Percentiles rank a stretch among this genome's conserved stretches.
These are phyloP conservation scores for Melanerpes formicivorus DNA, from an alignment of 2,113 vertebrate species.

Conservation along the genomic window DNA sequence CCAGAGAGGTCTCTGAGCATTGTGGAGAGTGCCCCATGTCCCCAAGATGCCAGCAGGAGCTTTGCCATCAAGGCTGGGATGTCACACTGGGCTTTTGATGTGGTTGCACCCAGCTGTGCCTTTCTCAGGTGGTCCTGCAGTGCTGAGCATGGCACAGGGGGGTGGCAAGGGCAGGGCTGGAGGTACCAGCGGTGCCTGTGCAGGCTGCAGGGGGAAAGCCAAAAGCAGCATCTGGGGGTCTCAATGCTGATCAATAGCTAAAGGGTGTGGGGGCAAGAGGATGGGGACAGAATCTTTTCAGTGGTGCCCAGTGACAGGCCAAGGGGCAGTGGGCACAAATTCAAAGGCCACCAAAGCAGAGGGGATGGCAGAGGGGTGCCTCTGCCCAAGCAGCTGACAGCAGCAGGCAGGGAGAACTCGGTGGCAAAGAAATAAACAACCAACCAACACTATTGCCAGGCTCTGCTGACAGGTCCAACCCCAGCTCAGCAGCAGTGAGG, in stretches of 20 bases:
- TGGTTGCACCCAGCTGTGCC: not conserved
- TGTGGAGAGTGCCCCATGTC: accelerated
- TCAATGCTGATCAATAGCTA: not conserved
- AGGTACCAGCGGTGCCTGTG: not conserved
- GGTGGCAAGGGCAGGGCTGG: not conserved
- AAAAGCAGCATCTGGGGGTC: not conserved
- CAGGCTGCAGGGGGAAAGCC: not conserved
- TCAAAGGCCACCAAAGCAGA: not conserved
- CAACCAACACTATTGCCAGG: not conserved
- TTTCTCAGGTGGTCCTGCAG: not conserved
- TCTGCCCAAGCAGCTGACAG: not conserved
- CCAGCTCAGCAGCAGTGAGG: not conserved
- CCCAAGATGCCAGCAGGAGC: accelerated
- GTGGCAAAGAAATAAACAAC: not conserved
- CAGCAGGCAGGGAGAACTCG: not conserved
- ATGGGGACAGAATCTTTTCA: not conserved
- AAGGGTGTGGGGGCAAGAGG: not conserved
- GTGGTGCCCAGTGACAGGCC: not conserved
- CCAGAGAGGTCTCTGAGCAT: not conserved
- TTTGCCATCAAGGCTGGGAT: not conserved
- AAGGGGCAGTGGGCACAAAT: not conserved
- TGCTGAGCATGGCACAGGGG: accelerated
- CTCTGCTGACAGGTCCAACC: not conserved
- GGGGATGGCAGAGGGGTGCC: accelerated
- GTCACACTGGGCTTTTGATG: too few species aligned